These are phyloP conservation scores for Tenthredo amoena DNA, from an alignment of 2,888 invertebrate species.

Conservation along the genomic window DNA sequence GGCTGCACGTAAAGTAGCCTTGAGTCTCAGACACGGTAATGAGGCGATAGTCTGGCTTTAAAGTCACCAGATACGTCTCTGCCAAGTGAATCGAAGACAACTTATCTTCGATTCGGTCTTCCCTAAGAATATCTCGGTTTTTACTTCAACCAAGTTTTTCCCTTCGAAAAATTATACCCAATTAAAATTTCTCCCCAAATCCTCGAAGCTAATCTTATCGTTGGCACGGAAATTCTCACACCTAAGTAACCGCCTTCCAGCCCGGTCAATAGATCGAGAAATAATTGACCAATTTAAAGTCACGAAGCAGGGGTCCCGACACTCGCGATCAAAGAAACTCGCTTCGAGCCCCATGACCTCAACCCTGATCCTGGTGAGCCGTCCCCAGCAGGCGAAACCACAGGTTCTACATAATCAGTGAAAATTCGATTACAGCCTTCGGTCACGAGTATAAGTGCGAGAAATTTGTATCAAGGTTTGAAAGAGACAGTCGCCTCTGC, in stretches of 20 bases:
- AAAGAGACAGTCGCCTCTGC: background rate
- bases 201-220: background rate
- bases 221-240: background rate
- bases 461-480: background rate
- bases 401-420: background rate
- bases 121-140: background rate
- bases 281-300: slow-evolving; percentile 50
- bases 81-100: slow-evolving; percentile 13
- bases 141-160: background rate
- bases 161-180: too few relatives aligned
- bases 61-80: slow-evolving; percentile 10
- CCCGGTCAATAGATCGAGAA: slow-evolving; percentile 27
- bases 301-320: slow-evolving; percentile 10
- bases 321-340: slow-evolving; percentile 24
- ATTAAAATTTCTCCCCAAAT: background rate
- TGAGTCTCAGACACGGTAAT: slow-evolving; percentile 37
- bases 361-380: background rate
- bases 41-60: slow-evolving; percentile 44
- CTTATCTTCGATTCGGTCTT: background rate
- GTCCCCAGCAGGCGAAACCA: background rate
- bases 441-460: slow-evolving; percentile 12
- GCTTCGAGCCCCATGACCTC: slow-evolving; percentile 8
- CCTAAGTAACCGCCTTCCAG: background rate
- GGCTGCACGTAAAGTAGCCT: slow-evolving; percentile 16
- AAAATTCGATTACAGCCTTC: background rate